Evolutionary conservation across 2,888 invertebrate species (phyloP).

Genomic region (Euspilapteryx auroguttella): DNA sequence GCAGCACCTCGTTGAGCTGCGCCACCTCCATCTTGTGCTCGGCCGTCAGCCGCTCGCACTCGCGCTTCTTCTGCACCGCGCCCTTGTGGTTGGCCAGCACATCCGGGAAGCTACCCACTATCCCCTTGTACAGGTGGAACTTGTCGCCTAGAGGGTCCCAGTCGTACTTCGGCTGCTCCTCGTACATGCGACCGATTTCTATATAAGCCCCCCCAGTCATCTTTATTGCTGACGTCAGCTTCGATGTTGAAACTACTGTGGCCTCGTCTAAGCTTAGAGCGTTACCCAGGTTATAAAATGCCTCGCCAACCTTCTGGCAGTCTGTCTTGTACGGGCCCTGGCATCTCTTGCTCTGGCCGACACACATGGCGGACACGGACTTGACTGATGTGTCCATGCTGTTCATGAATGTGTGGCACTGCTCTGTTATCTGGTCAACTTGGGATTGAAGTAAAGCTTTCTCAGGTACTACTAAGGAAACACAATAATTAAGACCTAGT

Average conservation of each 20-base stretch:
- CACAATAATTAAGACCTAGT: constrained; percentile 87
- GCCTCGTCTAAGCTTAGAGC: constrained; percentile 81
- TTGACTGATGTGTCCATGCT: constrained; percentile 88
- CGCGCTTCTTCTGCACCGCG: constrained; percentile 85
- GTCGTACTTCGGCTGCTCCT: constrained; percentile 87
- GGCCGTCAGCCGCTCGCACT: constrained; percentile 77
- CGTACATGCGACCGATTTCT: constrained; percentile 85
- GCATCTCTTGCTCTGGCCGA: constrained; percentile 86
- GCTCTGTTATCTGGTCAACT: constrained; percentile 82
- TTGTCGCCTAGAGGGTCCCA: constrained; percentile 91
- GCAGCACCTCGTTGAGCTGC: constrained; percentile 78
- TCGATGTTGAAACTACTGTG: constrained; percentile 62
- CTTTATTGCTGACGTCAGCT: constrained; percentile 78
- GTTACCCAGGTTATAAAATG: constrained; percentile 81
- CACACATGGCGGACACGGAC: constrained; percentile 75
- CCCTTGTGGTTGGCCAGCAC: constrained; percentile 87
- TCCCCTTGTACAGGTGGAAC: constrained; percentile 92
- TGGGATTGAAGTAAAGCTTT: constrained; percentile 72
- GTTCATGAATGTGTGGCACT: constrained; percentile 78
- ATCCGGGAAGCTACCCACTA: constrained; percentile 88
- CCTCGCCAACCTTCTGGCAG: constrained; percentile 86
- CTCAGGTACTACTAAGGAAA: constrained; percentile 84
- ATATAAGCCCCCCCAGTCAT: constrained; percentile 88
- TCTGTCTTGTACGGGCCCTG: constrained; percentile 86
- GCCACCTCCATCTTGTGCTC: constrained; percentile 84